Evolutionary conservation across 2,888 invertebrate genomes (phyloP), one percentile per base, ranked within the genome.

Genomic region (Clostera curtula): DNA sequence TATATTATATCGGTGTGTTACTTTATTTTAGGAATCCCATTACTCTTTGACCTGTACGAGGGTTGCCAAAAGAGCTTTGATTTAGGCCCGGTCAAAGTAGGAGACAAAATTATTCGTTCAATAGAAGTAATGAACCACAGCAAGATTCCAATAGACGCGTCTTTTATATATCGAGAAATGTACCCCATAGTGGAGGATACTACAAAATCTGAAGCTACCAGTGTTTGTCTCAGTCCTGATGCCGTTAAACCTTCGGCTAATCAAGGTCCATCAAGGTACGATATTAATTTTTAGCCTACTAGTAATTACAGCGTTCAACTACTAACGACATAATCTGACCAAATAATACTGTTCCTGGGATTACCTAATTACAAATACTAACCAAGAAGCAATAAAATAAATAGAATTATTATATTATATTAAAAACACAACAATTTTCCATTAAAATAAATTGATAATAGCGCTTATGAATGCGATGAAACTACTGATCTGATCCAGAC

Each of bases 81-180:
- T 34, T 48, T 83, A 20, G 83, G 83, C 5, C 67, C 74, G 5
- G 77, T 82, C 0, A 77, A 66, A 59, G 68, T 87, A 0, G 87
- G 87, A 1, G 79, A 85, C 34, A 75, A 67, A 18, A 72, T 77
- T 8, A 64, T 76, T 8, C 85, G 83, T 27, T 76, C 76, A 28
- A 77, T 89, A 25, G 76, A 82, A 35, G 85, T 89, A n/a, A 68
- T 86, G 48, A 90, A 89, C 46, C 77, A 85, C 30, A 86, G 86
- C 30, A 75, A 82, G 44, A 80, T 85, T 19, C 49, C 82, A 2
- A 73, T 89, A n/a, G 73, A 82, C n/a, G 76, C 87, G 1, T 62
- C 52, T 24, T 86, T 88, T 34, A 74, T 83, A 47, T 70, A 88
- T 24, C 69, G 72, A 34, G 77, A 86, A 11, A 77, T 79, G 54